Percentiles rank a stretch among this genome's conserved stretches.
Conservation (phyloP, 1,140 invertebrate genomes). For the Drosophila bocqueti region DNA sequence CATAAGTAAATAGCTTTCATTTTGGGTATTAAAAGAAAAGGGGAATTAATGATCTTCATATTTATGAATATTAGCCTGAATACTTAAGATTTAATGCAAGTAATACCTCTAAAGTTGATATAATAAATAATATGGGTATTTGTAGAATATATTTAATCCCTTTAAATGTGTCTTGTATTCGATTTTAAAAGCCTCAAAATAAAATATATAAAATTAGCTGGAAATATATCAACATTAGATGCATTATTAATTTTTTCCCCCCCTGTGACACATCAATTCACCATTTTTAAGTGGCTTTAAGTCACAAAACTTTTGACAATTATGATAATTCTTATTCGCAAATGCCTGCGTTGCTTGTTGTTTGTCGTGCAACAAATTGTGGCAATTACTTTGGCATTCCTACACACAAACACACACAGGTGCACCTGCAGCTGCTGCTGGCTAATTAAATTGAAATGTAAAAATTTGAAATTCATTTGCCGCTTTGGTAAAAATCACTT, state of each 20-base stretch:
- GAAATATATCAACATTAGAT: too few relatives aligned
- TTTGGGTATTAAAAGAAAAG: background rate
- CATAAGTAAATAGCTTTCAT: background rate
- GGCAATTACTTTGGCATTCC: slow-evolving; percentile 67
- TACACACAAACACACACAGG: slow-evolving; percentile 6
- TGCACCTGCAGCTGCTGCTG: slow-evolving; percentile 21
- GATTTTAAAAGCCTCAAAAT: background rate
- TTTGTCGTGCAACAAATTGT: slow-evolving; percentile 67
- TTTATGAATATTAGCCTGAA: background rate
- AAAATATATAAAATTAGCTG: background rate
- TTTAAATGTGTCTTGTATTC: background rate
- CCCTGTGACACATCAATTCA: background rate
- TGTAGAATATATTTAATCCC: background rate
- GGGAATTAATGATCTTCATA: background rate
- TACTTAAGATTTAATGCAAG: background rate
- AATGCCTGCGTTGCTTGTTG: slow-evolving; percentile 13
- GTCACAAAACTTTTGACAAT: slow-evolving; percentile 47
- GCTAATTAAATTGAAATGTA: slow-evolving; percentile 55
- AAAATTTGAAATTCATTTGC: slow-evolving; percentile 42
- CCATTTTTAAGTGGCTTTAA: background rate
- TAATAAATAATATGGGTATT: too few relatives aligned
- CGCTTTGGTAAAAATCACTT: slow-evolving; percentile 45
- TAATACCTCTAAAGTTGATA: background rate
- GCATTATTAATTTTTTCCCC: too few relatives aligned
- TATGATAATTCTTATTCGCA: slow-evolving; percentile 62